phyloP scores from a whole-genome alignment of 2,888 invertebrate species.

The Scaptomyza parva region DNA sequence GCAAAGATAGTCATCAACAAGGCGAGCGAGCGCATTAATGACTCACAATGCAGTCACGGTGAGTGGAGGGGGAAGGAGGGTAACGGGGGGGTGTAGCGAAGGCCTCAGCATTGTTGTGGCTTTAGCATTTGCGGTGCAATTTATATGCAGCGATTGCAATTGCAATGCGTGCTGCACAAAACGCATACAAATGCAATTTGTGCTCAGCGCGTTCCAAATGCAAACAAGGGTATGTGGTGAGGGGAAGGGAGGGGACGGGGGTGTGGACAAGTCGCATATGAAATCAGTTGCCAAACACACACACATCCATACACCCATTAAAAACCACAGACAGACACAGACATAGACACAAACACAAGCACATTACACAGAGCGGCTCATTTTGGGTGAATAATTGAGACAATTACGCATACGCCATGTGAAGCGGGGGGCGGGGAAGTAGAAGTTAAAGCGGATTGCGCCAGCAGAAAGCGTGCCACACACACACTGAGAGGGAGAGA shows the following conservation, averaged over 20 bases:
- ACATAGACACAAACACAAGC: slow-evolving; percentile 25
- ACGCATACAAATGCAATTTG: slow-evolving; percentile 79
- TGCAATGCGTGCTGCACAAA: slow-evolving; percentile 78
- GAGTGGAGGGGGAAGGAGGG: neutral
- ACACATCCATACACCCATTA: slow-evolving; percentile 34
- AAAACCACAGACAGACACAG: slow-evolving; percentile 13
- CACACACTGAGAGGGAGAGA: neutral
- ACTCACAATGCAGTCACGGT: slow-evolving; percentile 39
- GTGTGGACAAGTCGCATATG: slow-evolving; percentile 63
- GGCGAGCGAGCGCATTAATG: slow-evolving; percentile 76
- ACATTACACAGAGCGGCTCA: slow-evolving; percentile 67
- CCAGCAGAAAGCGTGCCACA: slow-evolving; percentile 42
- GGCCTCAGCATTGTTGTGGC: slow-evolving; percentile 69
- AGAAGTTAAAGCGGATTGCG: slow-evolving; percentile 2
- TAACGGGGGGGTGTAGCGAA: neutral
- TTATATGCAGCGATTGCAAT: slow-evolving; percentile 79
- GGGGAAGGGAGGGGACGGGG: neutral
- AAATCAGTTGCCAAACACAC: slow-evolving; percentile 59
- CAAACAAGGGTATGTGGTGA: slow-evolving; percentile 43
- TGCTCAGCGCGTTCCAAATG: slow-evolving; percentile 64
- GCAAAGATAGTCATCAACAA: slow-evolving; percentile 77
- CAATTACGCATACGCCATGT: slow-evolving; percentile 75
- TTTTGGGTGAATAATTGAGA: slow-evolving; percentile 80
- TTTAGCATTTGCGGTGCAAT: slow-evolving; percentile 75
- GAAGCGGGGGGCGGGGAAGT: slow-evolving; percentile 36